Percentiles rank a stretch among this genome's conserved stretches.
Conservation (phyloP, 2,797 vertebrate genomes). For the Scolopax rusticola region DNA sequence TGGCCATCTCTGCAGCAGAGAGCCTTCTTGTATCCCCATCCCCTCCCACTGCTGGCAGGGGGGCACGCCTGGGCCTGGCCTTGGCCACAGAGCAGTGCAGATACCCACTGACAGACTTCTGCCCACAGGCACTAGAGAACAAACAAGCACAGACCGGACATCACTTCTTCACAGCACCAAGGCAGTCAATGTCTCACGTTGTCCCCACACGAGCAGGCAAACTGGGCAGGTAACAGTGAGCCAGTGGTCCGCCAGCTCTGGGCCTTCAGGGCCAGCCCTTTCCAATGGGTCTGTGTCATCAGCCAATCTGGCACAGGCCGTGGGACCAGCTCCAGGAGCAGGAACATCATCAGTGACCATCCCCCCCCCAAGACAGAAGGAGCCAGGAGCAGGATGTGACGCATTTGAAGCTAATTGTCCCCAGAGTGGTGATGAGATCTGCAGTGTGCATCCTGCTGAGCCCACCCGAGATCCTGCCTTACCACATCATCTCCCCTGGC, state of each 20-base stretch:
- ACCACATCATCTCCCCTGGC: neutral
- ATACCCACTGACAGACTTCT: neutral
- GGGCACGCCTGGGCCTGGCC: neutral
- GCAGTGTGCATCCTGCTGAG: accelerated
- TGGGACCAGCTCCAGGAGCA: accelerated
- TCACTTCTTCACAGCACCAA: neutral
- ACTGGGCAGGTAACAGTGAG: accelerated
- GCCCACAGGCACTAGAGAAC: neutral
- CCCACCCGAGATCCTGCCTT: neutral
- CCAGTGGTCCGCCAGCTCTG: neutral
- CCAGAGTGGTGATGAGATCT: neutral
- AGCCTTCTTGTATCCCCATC: neutral
- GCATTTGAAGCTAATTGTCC: neutral
- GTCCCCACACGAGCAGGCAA: accelerated
- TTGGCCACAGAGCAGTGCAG: neutral
- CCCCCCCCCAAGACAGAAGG: neutral
- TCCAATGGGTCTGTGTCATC: neutral
- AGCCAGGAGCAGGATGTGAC: neutral
- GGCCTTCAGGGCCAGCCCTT: neutral
- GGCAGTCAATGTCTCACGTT: neutral
- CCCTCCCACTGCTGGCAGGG: neutral
- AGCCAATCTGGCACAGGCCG: neutral
- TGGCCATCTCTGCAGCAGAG: neutral
- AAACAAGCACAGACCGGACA: neutral
- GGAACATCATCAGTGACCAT: neutral